Evolutionary conservation across 2,888 invertebrate genomes (phyloP).

Genomic region (Scaptomyza cyrtandrae): DNA sequence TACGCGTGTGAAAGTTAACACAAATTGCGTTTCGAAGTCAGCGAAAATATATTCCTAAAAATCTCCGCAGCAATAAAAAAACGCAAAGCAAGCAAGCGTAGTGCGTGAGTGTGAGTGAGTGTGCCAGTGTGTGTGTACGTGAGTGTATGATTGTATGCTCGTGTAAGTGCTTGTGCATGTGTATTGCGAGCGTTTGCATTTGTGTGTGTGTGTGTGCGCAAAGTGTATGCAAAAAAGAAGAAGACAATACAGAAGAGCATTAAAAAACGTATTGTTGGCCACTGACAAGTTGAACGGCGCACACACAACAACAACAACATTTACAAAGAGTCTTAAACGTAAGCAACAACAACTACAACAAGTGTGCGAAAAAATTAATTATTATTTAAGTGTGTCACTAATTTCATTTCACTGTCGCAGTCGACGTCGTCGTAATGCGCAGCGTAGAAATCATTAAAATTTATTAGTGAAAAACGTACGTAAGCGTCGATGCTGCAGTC

Average conservation of each 20-base stretch:
- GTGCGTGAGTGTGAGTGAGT: conserved; percentile 65
- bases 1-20: conserved; percentile 54
- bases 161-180: conserved; percentile 54
- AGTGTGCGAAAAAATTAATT: conserved; percentile 78
- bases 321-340: conserved; percentile 20
- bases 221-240: conserved; percentile 80
- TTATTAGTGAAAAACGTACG: conserved; percentile 59
- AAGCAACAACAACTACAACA: conserved; percentile 65
- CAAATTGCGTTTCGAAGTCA: conserved; percentile 46
- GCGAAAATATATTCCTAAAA: conserved; percentile 68
- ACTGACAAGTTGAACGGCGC: conserved; percentile 68
- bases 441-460: conserved; percentile 75
- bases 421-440: conserved; percentile 57
- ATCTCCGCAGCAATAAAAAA: conserved; percentile 61
- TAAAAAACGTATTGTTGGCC: conserved; percentile 66
- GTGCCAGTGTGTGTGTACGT: conserved; percentile 42
- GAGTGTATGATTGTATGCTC: conserved; percentile 43
- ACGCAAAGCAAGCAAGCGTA: conserved; percentile 71
- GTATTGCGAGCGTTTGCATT: conserved; percentile 47
- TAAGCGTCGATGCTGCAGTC: conserved; percentile 38
- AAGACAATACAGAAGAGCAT: conserved; percentile 75
- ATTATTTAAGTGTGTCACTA: conserved; percentile 79
- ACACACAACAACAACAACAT: conserved; percentile 45
- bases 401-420: conserved; percentile 69
- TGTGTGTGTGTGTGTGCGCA: conserved; percentile 72